A percentile compares a stretch with the other conserved stretches of the same genome.
These are phyloP conservation scores for Calcarius lapponicus DNA, from an alignment of 2,797 vertebrate genomes.

Conservation along the genomic window DNA sequence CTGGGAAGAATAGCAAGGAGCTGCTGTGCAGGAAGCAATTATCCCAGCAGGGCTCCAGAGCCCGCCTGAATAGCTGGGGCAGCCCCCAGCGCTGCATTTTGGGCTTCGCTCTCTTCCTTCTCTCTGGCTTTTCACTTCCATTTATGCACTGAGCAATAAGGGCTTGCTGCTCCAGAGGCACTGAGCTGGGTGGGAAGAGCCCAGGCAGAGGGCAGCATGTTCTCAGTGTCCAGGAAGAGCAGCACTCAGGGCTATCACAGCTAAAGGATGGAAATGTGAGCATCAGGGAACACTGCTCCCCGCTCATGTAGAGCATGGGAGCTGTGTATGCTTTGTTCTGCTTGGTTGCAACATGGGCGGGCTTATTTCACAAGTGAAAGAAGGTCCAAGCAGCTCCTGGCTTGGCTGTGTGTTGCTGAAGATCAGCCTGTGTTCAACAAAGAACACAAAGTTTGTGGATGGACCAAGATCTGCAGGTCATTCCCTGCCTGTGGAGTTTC, in stretches of 20 bases:
- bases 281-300: not conserved
- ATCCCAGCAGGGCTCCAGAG: slow-evolving; percentile 48
- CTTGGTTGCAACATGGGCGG: not conserved
- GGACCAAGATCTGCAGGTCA: not conserved
- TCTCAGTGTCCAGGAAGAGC: not conserved
- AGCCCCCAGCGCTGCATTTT: not conserved
- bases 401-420: not conserved
- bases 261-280: rapidly evolving
- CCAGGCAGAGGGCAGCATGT: rapidly evolving
- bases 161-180: not conserved
- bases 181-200: not conserved
- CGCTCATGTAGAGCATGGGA: rapidly evolving
- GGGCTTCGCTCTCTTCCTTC: not conserved
- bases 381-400: not conserved
- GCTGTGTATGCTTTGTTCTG: not conserved
- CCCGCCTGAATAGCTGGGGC: not conserved
- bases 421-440: not conserved
- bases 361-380: not conserved
- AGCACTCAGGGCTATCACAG: rapidly evolving
- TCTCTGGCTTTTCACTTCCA: not conserved
- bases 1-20: slow-evolving; percentile 33
- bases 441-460: rapidly evolving
- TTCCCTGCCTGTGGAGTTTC: not conserved
- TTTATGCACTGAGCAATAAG: not conserved
- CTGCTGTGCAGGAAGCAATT: slow-evolving; percentile 59